These are phyloP conservation scores for Apostichopus japonicus DNA, from an alignment of 35 echinoderm and acorn worm genomes.

Conservation along the genomic window DNA sequence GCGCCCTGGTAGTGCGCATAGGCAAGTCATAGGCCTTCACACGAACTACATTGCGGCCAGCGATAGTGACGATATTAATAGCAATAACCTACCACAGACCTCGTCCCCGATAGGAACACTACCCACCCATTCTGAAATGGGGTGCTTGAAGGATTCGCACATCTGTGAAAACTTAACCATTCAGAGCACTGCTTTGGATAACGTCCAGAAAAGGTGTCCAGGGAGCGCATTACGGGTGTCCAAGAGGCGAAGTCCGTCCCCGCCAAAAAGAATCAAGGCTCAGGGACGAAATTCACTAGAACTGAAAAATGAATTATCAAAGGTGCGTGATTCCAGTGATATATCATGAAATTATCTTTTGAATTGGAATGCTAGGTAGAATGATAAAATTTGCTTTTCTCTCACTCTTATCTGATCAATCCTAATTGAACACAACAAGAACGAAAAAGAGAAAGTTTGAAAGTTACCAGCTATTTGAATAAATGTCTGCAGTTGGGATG, in stretches of 20 bases:
- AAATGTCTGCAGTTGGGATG: too few species aligned
- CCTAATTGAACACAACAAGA: too few species aligned
- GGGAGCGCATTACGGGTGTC: constrained; percentile 42
- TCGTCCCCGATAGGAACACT: constrained; percentile 24
- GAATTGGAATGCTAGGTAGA: too few species aligned
- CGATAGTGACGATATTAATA: constrained; percentile 90
- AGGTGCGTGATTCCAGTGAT: constrained; percentile 10
- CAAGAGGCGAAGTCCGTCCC: constrained; percentile 61
- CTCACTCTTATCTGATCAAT: too few species aligned
- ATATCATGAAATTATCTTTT: too few species aligned
- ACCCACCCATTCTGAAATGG: constrained; percentile 55
- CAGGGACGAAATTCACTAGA: constrained; percentile 47
- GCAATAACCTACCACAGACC: constrained; percentile 70
- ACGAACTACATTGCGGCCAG: constrained; percentile 53
- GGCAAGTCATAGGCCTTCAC: constrained; percentile 33
- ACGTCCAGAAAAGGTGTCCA: constrained; percentile 53
- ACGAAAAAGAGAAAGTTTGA: too few species aligned
- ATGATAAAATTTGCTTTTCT: too few species aligned
- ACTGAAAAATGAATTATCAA: constrained; percentile 54
- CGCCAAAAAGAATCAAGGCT: constrained; percentile 60
- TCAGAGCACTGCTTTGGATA: constrained; percentile 10
- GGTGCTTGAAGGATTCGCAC: constrained; percentile 47
- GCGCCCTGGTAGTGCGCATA: constrained; percentile 48
- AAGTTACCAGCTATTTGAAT: too few species aligned
- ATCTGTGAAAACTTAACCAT: constrained; percentile 66